Evolutionary conservation across 2,888 invertebrate genomes (phyloP).

Genomic region (Carterocephalus palaemon): DNA sequence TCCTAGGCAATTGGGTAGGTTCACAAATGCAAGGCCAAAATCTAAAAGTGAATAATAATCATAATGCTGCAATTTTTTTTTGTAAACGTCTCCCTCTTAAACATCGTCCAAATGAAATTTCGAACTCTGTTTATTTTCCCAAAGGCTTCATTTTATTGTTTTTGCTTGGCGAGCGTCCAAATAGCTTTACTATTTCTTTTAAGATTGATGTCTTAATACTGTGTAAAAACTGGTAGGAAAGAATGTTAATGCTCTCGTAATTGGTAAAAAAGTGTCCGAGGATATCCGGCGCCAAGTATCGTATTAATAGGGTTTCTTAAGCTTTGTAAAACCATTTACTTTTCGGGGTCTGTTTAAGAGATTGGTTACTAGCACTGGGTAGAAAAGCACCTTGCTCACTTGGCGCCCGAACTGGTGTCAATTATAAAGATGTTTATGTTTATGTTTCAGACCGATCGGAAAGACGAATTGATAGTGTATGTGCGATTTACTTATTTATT

Average conservation of each 20-base stretch:
- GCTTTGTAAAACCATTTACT: conserved; percentile 3
- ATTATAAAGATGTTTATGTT: too few species aligned
- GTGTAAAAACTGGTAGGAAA: conserved; percentile 43
- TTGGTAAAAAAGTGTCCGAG: conserved; percentile 32
- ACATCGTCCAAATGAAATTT: conserved; percentile 44
- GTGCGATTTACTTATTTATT: too few species aligned
- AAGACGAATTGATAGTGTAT: too few species aligned
- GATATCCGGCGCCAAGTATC: conserved; percentile 26
- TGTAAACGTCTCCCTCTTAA: conserved; percentile 11
- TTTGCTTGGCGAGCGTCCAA: conserved; percentile 60
- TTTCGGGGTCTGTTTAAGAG: background rate
- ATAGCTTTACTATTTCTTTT: conserved; percentile 54
- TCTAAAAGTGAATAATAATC: too few species aligned
- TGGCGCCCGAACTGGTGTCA: too few species aligned
- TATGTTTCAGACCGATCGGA: too few species aligned
- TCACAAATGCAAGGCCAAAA: too few species aligned
- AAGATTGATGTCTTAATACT: conserved; percentile 60
- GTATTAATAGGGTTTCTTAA: conserved; percentile 17
- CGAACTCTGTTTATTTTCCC: conserved; percentile 51
- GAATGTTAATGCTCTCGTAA: conserved; percentile 49
- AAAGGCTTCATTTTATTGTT: conserved; percentile 53
- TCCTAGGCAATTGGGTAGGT: too few species aligned
- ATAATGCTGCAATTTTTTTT: too few species aligned
- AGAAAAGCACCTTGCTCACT: too few species aligned
- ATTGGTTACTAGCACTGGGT: too few species aligned